Evolutionary conservation across 2,888 invertebrate species (phyloP), one percentile per base, ranked within the genome.

Genomic region (Lobophora halterata): DNA sequence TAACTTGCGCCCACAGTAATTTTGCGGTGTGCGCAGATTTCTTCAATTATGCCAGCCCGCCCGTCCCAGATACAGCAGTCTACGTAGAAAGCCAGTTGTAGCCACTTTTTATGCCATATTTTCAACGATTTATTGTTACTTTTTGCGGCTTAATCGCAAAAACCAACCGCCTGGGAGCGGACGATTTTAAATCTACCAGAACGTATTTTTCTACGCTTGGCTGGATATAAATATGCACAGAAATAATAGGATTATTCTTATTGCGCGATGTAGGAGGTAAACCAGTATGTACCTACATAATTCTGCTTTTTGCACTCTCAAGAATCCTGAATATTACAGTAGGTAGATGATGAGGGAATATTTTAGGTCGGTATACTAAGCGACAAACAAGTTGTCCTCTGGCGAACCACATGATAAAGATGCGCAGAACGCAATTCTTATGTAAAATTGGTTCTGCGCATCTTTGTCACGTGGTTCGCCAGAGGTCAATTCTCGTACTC

Each of bases 21-120:
- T 52, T 56, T 61, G 72, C 61, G 73, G 71, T 71, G 61, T 58
- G 52, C 58, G 60, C 66, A 72, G 70, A 74, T 77, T 71, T 77
- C 72, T 76, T 73, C 74, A 76, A 77, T 79, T 72, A 73, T 62
- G 60, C 55, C 49, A 54, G 48, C 62, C 50, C 46, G 52, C 48
- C 49, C 46, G 67, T 55, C 62, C 69, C 62, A 65, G 65, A 63
- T 71, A 51, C 48, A 40, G 40, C 37, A 30, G 33, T 29, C 16
- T 50, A 45, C 43, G 55, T 75, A 77, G 79, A 79, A 79, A 79
- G 78, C 62, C 53, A 53, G 51, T 29, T 45, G n/a, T 51, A 42
- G 46, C 48, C 35, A 39, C 26, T 55, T 52, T 49, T 50, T 45
- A 38, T 40, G 30, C 32, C 10, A 46, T 32, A 21, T 32, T 39